A percentile compares a stretch with the other conserved stretches of the same genome.
Evolutionary conservation across 2,113 vertebrate species (phyloP).

Genomic region (Nannobrachium achirus): DNA sequence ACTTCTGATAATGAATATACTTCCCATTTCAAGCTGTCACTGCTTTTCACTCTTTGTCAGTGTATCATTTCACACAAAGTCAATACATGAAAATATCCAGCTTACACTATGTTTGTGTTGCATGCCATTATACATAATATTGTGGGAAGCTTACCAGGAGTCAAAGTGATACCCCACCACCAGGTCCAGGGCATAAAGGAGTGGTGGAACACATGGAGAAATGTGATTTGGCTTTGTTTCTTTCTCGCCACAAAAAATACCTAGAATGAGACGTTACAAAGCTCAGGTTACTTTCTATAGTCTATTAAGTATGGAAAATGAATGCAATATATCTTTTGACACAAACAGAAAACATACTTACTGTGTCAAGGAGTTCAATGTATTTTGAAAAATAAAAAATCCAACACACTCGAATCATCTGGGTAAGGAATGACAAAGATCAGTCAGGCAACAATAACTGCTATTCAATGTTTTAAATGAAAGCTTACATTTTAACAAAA

Average conservation of each 20-base stretch:
- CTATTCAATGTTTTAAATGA: too few relatives aligned
- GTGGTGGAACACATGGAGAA: slow-evolving; percentile 97
- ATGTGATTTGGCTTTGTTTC: slow-evolving; percentile 96
- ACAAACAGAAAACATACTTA: slow-evolving; percentile 69
- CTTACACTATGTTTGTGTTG: too few relatives aligned
- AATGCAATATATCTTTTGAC: background rate
- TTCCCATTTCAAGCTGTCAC: too few relatives aligned
- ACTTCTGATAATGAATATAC: too few relatives aligned
- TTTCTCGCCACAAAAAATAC: slow-evolving; percentile 96
- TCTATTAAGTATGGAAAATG: background rate
- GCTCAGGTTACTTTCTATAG: background rate
- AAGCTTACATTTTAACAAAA: too few relatives aligned
- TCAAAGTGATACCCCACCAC: slow-evolving; percentile 95
- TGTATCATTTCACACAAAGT: too few relatives aligned
- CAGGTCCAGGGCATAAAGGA: slow-evolving; percentile 96
- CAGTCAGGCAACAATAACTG: background rate
- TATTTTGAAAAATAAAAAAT: slow-evolving; percentile 94
- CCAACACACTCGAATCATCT: slow-evolving; percentile 93
- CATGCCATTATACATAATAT: background rate
- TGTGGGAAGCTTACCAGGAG: slow-evolving; percentile 84
- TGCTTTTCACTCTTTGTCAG: too few relatives aligned
- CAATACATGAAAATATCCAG: too few relatives aligned
- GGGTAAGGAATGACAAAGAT: slow-evolving; percentile 23
- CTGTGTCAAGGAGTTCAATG: slow-evolving; percentile 94
- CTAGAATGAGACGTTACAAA: slow-evolving; percentile 68